A percentile compares a stretch with the other conserved stretches of the same genome.
phyloP scores from a whole-genome alignment of 2,888 invertebrate species.

The Eristalis arbustorum region DNA sequence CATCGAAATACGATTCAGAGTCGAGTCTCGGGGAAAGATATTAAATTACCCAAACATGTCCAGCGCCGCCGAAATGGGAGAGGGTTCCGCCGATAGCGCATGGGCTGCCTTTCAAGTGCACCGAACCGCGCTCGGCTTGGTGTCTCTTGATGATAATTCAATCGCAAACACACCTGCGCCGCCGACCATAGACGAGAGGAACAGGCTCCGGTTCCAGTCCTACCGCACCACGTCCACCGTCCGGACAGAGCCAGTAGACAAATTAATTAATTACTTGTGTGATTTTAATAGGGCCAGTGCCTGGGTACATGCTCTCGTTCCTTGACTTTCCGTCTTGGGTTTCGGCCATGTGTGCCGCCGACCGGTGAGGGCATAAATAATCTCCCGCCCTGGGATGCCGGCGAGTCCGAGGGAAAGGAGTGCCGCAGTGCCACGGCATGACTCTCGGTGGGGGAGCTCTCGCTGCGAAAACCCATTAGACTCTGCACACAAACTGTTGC shows the following conservation, averaged over 20 bases:
- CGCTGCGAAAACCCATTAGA: slow-evolving; percentile 67
- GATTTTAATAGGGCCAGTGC: slow-evolving; percentile 69
- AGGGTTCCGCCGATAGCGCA: slow-evolving; percentile 41
- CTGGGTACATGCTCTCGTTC: slow-evolving; percentile 43
- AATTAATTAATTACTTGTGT: slow-evolving; percentile 69
- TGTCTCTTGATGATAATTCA: slow-evolving; percentile 64
- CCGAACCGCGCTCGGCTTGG: slow-evolving; percentile 44
- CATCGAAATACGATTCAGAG: slow-evolving; percentile 46
- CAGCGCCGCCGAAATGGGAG: slow-evolving; percentile 43
- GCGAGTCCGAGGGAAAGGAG: background rate
- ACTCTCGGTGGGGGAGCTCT: slow-evolving; percentile 48
- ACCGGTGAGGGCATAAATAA: slow-evolving; percentile 47
- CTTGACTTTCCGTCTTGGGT: slow-evolving; percentile 31
- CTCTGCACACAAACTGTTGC: slow-evolving; percentile 66
- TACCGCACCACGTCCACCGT: background rate
- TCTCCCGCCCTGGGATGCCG: background rate
- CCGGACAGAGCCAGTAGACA: slow-evolving; percentile 44
- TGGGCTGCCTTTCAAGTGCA: slow-evolving; percentile 57
- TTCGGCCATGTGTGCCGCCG: slow-evolving; percentile 27
- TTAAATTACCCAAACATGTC: slow-evolving; percentile 64
- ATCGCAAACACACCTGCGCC: slow-evolving; percentile 66
- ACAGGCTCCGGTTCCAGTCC: background rate
- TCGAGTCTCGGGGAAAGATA: slow-evolving; percentile 39
- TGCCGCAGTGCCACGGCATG: background rate
- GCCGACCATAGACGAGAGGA: slow-evolving; percentile 9